Base-by-base conservation (phyloP, 1,140 invertebrate genomes). In the Cydia strobilella region DNA sequence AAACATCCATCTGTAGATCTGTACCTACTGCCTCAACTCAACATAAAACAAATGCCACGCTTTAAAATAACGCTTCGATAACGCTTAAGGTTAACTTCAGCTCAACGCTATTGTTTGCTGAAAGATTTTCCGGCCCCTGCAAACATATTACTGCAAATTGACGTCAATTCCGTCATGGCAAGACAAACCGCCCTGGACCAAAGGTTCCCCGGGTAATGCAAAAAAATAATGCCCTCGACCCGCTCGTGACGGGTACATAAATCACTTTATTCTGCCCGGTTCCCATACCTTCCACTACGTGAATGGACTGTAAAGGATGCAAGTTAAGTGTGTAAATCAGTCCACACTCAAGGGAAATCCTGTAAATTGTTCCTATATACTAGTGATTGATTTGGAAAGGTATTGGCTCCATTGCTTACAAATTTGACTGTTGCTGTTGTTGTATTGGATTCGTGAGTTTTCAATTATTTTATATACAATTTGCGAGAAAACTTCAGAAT, bases 141-240 rank as follows among this genome's bases (percentile, higher is more conserved):
- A 59, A 59, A 59, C 54, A 6, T 59, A 59, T 59, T 59, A 59
- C 54, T 59, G 54, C 54, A 59, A 59, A 59, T 23, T 59, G 54
- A 59, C 54, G 54, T 59, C 54, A 59, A 59, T 59, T 12, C 54
- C 9, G 54, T 5, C 54, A 59, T 59, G 18, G 54, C 54, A 59
- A 59, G 54, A 59, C 54, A 59, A 59, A 59, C 54, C 54, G 54
- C 54, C 54, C 51, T 20, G 54, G 54, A 59, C 54, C 54, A 59
- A 23, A 59, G 54, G 54, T 23, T 59, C 9, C 20, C 54, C 54
- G 54, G 54, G 54, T 59, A 59, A 59, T 59, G 54, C 54, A 59
- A 59, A 59, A 59, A 59, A 59, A 59, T 59, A 59, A 59, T 59
- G 54, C 54, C 20, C 20, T 59, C 54, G 54, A 59, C 54, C 54